phyloP scores from a whole-genome alignment of 2,113 vertebrate genomes.

The Corydoras maculifer region DNA sequence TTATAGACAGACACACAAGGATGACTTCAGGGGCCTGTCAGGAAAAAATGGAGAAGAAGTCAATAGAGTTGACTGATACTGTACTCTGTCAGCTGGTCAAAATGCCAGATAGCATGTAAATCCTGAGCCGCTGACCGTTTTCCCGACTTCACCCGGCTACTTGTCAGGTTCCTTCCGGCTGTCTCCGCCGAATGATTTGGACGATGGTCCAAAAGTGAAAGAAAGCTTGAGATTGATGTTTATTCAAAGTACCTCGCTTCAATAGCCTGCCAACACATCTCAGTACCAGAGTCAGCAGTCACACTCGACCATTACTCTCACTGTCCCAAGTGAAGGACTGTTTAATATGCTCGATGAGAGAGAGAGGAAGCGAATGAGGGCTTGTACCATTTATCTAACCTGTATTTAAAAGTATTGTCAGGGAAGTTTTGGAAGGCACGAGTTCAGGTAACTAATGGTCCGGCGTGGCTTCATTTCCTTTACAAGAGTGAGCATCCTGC shows the following conservation, averaged over 20 bases:
- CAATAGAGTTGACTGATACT: constrained; percentile 73
- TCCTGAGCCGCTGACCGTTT: constrained; percentile 60
- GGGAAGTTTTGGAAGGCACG: constrained; percentile 55
- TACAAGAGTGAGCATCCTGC: constrained; percentile 54
- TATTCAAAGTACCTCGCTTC: constrained; percentile 57
- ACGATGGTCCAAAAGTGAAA: constrained; percentile 58
- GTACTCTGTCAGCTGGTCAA: constrained; percentile 54
- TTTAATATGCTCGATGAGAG: constrained; percentile 51
- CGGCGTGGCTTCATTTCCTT: constrained; percentile 53
- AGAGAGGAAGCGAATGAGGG: constrained; percentile 39
- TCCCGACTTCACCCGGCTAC: constrained; percentile 52
- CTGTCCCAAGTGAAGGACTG: constrained; percentile 49
- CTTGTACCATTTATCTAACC: constrained; percentile 51
- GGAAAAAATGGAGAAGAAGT: constrained; percentile 55
- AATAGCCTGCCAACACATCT: constrained; percentile 58
- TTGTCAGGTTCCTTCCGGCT: constrained; percentile 63
- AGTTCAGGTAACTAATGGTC: constrained; percentile 48
- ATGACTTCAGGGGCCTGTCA: constrained; percentile 69
- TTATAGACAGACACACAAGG: constrained; percentile 64
- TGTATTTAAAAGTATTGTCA: constrained; percentile 48
- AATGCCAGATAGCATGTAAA: constrained; percentile 70
- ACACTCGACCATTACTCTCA: constrained; percentile 61
- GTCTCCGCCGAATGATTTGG: constrained; percentile 59
- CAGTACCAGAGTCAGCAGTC: constrained; percentile 59
- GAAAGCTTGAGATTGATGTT: constrained; percentile 64